Evolutionary conservation across 2,113 vertebrate species (phyloP), one percentile per base, ranked within the genome.

Genomic region (Phrynocephalus versicolor): DNA sequence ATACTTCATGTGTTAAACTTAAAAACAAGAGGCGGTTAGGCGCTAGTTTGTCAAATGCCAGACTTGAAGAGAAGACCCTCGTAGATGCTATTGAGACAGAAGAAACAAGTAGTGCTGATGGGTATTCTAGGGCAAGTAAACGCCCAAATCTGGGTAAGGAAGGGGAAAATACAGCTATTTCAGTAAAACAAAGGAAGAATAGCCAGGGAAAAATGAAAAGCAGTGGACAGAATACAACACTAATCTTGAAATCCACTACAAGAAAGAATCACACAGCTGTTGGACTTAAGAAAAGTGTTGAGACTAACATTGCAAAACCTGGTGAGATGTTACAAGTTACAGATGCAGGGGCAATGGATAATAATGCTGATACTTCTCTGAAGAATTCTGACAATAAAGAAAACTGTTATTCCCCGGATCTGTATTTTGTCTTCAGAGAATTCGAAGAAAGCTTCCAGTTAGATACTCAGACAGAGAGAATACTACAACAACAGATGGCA

Each of bases 391-490:
- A 77, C 45, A 35, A 10, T 83, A 65, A 84, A 83, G 95, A 93
- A 83, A 94, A 82, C 65, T 92, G 94, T 90, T 93, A 88, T 25
- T 95, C 94, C 83, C 96, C 96, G 33, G 94, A 96, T 88, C 90
- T 97, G 80, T 96, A 95, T 57, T 85, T 87, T 37, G 87, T 70
- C 57, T 89, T 88, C 3, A 90, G 89, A 89, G 96, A 95, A 79
- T 99, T 99, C 92, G 97, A 97, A 81, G 97, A 98, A 83, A 99
- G 98, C 92, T 98, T 99, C 86, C 97, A 97, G 92, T 90, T 99
- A 87, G 98, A 99, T 94, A 98, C 97, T 87, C 98, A 98, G 89
- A 98, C 97, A 10, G 98, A 99, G 83, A 96, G 95, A 93, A 95
- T 99, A 80, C 96, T 99, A 82, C 95, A 96, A 86, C 97, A 98